phyloP scores from a whole-genome alignment of 2,888 invertebrate genomes.

The Muschampia plurimacula region DNA sequence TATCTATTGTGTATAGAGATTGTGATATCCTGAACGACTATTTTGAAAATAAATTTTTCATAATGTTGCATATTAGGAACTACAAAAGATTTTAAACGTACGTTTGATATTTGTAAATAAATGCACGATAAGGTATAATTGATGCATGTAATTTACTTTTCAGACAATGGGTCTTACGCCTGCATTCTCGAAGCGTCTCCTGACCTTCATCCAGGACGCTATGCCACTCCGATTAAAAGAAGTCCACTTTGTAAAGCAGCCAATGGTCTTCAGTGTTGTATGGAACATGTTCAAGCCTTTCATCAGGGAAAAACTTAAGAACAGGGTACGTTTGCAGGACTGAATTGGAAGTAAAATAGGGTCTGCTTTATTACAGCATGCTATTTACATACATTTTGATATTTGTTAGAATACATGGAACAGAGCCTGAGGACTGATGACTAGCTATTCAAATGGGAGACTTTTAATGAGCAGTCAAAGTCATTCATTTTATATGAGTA shows the following conservation, averaged over 20 bases:
- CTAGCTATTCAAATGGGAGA: too few species aligned
- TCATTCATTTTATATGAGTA: too few species aligned
- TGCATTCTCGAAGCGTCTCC: conserved; percentile 90
- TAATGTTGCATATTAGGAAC: too few species aligned
- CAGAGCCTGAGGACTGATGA: too few species aligned
- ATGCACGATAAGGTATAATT: not conserved
- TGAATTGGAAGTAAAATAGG: not conserved
- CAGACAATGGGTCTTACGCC: conserved; percentile 89
- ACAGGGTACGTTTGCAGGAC: conserved; percentile 80
- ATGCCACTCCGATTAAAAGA: conserved; percentile 94
- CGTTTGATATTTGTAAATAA: too few species aligned
- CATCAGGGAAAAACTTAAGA: conserved; percentile 91
- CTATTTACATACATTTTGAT: too few species aligned
- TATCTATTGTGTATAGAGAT: too few species aligned
- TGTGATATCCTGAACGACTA: too few species aligned
- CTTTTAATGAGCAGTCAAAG: too few species aligned
- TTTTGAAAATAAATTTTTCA: too few species aligned
- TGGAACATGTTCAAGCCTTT: conserved; percentile 95
- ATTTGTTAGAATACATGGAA: too few species aligned
- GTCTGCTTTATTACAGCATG: not conserved
- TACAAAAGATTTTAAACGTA: too few species aligned
- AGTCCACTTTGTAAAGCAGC: conserved; percentile 94
- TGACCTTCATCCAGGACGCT: conserved; percentile 94
- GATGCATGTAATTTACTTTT: conserved; percentile 30
- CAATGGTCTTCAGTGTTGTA: conserved; percentile 93